Evolutionary conservation across 2,797 vertebrate species (phyloP).

Genomic region (Discoglossus pictus): DNA sequence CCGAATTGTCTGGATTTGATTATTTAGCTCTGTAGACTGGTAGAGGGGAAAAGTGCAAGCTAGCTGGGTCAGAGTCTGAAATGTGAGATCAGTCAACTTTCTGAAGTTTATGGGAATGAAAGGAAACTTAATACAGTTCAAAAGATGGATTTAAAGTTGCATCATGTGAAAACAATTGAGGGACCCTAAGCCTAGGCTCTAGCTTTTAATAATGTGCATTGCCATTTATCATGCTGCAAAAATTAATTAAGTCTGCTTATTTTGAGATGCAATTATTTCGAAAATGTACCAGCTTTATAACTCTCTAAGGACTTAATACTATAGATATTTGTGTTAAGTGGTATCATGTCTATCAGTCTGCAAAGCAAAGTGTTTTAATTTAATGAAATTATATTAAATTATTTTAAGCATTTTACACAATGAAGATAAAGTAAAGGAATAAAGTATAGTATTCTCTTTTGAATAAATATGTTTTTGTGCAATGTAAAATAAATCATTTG

Average conservation of each 20-base stretch:
- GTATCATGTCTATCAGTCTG: too few relatives aligned
- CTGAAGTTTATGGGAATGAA: conserved; percentile 66
- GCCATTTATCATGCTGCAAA: conserved; percentile 58
- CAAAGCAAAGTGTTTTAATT: too few relatives aligned
- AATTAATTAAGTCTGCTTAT: conserved; percentile 54
- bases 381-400: too few relatives aligned
- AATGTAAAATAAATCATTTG: too few relatives aligned
- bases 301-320: neutral
- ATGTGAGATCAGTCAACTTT: conserved; percentile 66
- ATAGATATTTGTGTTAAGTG: neutral
- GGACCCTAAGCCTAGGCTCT: conserved; percentile 58
- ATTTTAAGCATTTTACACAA: too few relatives aligned
- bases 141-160: conserved; percentile 61
- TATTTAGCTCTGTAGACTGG: conserved; percentile 65
- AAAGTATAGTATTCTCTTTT: too few relatives aligned
- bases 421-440: too few relatives aligned
- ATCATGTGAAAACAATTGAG: conserved; percentile 67
- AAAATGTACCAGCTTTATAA: conserved; percentile 17
- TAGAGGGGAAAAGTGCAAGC: conserved; percentile 67
- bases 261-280: conserved; percentile 54
- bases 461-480: too few relatives aligned
- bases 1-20: conserved; percentile 69
- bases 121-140: conserved; percentile 65
- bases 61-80: conserved; percentile 67
- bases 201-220: conserved; percentile 54